Conservation (phyloP, 2,888 invertebrate species). For the Drosophila atroscutellata region DNA sequence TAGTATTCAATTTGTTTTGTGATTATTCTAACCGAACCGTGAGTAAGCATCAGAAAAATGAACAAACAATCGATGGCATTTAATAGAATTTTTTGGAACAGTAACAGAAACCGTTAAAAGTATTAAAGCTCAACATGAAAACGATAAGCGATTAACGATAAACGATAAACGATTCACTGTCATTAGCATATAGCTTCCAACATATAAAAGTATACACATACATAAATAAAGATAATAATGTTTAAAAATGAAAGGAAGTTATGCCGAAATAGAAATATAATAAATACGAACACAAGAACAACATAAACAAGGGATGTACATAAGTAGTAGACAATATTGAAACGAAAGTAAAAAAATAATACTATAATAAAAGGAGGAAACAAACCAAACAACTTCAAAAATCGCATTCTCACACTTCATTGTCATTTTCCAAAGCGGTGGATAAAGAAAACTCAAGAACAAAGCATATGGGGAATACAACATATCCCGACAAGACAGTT, state of each 20-base stretch:
- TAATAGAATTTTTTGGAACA: slow-evolving; percentile 51
- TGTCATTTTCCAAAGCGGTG: slow-evolving; percentile 27
- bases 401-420: slow-evolving; percentile 25
- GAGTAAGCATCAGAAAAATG: slow-evolving; percentile 47
- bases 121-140: slow-evolving; percentile 67
- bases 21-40: slow-evolving; percentile 40
- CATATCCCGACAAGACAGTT: not conserved
- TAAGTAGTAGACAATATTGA: slow-evolving; percentile 74
- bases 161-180: slow-evolving; percentile 31
- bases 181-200: slow-evolving; percentile 50
- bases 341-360: slow-evolving; percentile 32
- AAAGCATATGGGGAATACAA: not conserved
- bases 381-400: slow-evolving; percentile 18
- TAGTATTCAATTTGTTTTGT: slow-evolving; percentile 35
- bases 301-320: slow-evolving; percentile 76
- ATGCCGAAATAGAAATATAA: slow-evolving; percentile 42
- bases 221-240: slow-evolving; percentile 14
- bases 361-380: slow-evolving; percentile 13
- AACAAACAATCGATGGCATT: slow-evolving; percentile 65
- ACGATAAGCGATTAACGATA: slow-evolving; percentile 15
- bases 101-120: slow-evolving; percentile 49
- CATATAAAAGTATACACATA: slow-evolving; percentile 6
- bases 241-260: slow-evolving; percentile 25
- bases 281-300: slow-evolving; percentile 66
- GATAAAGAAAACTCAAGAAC: not conserved